Conservation (phyloP, 1,140 invertebrate species). For the Philaenus spumarius region DNA sequence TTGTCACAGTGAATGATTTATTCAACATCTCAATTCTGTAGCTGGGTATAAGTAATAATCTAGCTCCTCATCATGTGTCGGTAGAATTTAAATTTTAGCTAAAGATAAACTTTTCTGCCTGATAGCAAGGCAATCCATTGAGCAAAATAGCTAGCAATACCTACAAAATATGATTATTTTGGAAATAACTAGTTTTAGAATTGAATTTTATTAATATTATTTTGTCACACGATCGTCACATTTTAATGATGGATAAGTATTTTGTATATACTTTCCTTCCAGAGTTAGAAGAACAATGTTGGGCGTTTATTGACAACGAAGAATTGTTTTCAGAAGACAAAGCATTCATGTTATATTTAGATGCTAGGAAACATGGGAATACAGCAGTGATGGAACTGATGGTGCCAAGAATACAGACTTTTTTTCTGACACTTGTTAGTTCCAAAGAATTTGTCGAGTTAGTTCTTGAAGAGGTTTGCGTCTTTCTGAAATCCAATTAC, state of each 20-base stretch:
- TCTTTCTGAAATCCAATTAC: constrained; percentile 56
- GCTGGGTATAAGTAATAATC: too few species aligned
- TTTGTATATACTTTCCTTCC: constrained; percentile 25
- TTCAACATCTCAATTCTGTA: too few species aligned
- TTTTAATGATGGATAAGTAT: not conserved
- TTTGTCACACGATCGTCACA: too few species aligned
- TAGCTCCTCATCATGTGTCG: too few species aligned
- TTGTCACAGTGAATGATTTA: too few species aligned
- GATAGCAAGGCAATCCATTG: too few species aligned
- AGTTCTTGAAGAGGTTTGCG: constrained; percentile 51
- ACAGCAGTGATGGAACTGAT: constrained; percentile 58
- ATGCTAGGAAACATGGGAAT: constrained; percentile 48
- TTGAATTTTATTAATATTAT: constrained; percentile 3
- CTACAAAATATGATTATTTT: not conserved
- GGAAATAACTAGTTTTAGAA: not conserved
- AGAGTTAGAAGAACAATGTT: constrained; percentile 66
- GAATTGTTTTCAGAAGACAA: constrained; percentile 60
- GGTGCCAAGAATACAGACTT: constrained; percentile 61
- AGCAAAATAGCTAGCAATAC: too few species aligned
- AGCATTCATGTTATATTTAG: constrained; percentile 58
- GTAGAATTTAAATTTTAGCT: too few species aligned
- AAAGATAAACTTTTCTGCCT: too few species aligned
- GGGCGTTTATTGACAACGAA: constrained; percentile 59
- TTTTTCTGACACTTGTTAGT: constrained; percentile 62
- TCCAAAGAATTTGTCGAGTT: constrained; percentile 60